A percentile compares a stretch with the other conserved stretches of the same genome.
These are phyloP conservation scores for Clistopyga incitator DNA, from an alignment of 2,888 invertebrate species.

Conservation along the genomic window DNA sequence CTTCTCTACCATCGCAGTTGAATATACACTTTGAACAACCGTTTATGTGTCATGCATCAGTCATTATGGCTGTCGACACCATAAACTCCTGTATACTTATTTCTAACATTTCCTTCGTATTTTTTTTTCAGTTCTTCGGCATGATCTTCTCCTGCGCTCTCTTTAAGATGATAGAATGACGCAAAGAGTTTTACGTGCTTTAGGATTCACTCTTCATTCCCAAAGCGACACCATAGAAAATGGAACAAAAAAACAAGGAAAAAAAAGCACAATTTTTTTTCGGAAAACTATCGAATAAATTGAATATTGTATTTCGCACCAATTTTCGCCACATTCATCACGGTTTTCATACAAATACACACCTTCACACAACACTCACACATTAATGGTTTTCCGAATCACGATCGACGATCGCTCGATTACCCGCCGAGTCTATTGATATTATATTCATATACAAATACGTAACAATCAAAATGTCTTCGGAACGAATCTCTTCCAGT, in stretches of 20 bases:
- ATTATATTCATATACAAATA: neutral
- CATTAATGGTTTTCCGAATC: neutral
- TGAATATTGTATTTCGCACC: slow-evolving; percentile 7
- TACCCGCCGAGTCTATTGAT: slow-evolving; percentile 4
- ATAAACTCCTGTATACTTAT: slow-evolving; percentile 22
- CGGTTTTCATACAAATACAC: slow-evolving; percentile 10
- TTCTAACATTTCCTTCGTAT: slow-evolving; percentile 56
- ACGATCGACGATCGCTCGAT: neutral
- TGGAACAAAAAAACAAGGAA: slow-evolving; percentile 8
- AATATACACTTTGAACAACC: neutral
- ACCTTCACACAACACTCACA: neutral
- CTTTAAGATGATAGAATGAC: slow-evolving; percentile 92
- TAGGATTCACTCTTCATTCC: slow-evolving; percentile 29
- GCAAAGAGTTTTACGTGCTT: slow-evolving; percentile 60
- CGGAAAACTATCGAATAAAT: neutral
- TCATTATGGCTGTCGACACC: slow-evolving; percentile 13
- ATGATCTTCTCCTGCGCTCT: slow-evolving; percentile 93
- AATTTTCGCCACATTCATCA: slow-evolving; percentile 28
- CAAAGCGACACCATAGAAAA: slow-evolving; percentile 29
- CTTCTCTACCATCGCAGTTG: neutral
- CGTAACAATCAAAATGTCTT: slow-evolving; percentile 37
- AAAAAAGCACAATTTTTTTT: neutral
- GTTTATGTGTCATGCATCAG: slow-evolving; percentile 4
- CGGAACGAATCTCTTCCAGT: slow-evolving; percentile 51
- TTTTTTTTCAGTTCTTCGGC: slow-evolving; percentile 91